Conservation (phyloP, 2,113 vertebrate genomes). For the Trochalopteron elliotii region DNA sequence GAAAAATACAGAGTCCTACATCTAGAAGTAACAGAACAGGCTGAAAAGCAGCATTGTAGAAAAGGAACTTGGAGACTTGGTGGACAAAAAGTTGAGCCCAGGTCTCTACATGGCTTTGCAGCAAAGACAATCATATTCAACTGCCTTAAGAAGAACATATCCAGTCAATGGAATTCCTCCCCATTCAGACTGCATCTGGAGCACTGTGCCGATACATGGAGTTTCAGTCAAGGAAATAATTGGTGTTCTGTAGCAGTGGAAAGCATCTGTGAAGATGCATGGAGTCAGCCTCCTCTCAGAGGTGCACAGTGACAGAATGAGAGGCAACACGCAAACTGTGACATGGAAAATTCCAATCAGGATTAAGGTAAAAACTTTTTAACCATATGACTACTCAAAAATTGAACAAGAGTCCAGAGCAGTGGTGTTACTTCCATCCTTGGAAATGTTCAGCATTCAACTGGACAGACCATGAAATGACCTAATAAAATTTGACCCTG, state of each 20-base stretch:
- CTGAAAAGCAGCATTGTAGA: not conserved
- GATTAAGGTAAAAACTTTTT: not conserved
- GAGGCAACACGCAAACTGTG: not conserved
- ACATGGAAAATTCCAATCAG: not conserved
- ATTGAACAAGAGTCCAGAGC: not conserved
- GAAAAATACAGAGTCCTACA: not conserved
- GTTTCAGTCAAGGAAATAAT: not conserved
- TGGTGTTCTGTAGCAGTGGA: not conserved
- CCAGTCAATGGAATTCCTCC: not conserved
- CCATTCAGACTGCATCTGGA: not conserved
- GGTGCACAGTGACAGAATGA: not conserved
- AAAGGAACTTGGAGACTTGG: not conserved
- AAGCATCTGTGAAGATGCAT: not conserved
- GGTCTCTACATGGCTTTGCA: not conserved
- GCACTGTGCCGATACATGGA: not conserved
- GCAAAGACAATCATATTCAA: not conserved
- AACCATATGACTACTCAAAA: not conserved
- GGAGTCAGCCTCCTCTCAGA: not conserved
- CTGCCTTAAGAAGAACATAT: not conserved
- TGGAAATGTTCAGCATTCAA: not conserved
- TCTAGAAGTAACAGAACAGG: not conserved
- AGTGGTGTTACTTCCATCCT: not conserved
- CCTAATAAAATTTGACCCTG: not conserved
- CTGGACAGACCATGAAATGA: not conserved
- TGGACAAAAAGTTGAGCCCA: not conserved